These are phyloP conservation scores for Myotis davidii DNA, from an alignment of 2,113 vertebrate genomes.

Conservation along the genomic window DNA sequence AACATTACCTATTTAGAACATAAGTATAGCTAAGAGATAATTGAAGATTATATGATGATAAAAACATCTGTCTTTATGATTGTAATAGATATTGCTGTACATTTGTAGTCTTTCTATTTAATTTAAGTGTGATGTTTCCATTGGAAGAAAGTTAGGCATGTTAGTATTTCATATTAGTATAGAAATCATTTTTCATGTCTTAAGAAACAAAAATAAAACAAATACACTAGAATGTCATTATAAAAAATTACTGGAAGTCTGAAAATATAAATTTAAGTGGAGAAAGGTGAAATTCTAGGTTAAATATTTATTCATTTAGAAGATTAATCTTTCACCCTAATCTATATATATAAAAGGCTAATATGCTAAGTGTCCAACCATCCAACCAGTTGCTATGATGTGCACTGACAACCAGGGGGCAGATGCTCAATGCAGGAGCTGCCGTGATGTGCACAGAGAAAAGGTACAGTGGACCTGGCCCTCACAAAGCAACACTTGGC, in stretches of 20 bases:
- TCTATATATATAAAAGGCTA: not conserved
- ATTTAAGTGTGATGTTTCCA: not conserved
- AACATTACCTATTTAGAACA: not conserved
- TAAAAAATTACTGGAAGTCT: not conserved
- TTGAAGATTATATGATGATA: not conserved
- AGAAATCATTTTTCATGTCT: not conserved
- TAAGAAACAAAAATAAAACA: not conserved
- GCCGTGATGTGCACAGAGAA: no score
- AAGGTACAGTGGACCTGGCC: no score
- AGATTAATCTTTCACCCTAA: not conserved
- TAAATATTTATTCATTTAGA: conserved; percentile 1
- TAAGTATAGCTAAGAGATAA: not conserved
- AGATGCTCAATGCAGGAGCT: no score
- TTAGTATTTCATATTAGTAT: not conserved
- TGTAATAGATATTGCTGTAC: not conserved
- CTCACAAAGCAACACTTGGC: no score
- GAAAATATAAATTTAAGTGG: not conserved
- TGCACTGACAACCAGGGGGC: no score
- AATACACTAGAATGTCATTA: not conserved
- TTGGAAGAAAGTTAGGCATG: not conserved
- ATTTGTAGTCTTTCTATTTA: not conserved
- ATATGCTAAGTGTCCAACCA: no score
- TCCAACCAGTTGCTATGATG: no score
- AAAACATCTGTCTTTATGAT: conserved; percentile 10
- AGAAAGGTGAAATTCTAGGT: not conserved